Percentiles rank a stretch among this genome's conserved stretches.
Conservation (phyloP, 2,113 vertebrate genomes). For the Myotis lucifugus region DNA sequence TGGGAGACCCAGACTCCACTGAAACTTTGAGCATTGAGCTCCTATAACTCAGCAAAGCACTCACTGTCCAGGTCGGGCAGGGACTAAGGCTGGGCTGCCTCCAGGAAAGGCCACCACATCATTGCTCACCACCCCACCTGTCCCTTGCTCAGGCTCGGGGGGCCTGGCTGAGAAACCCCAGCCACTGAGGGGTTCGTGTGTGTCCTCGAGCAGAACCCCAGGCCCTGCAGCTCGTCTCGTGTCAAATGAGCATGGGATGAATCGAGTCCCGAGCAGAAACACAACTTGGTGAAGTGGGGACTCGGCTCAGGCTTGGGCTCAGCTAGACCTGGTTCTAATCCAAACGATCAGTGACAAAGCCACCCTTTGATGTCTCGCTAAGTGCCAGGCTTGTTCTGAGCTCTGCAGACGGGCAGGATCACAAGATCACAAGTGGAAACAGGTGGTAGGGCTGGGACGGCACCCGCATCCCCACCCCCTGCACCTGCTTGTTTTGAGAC, state of each 20-base stretch:
- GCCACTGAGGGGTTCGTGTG: accelerated
- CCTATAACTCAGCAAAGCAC: neutral
- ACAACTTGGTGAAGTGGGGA: neutral
- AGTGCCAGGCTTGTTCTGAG: neutral
- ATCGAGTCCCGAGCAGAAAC: neutral
- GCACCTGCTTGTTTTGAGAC: neutral
- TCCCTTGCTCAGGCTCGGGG: neutral
- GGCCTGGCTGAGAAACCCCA: neutral
- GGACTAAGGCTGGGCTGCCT: neutral
- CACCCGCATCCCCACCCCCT: neutral
- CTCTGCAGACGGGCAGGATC: neutral
- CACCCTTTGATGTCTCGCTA: neutral
- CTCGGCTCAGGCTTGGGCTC: neutral
- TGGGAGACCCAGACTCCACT: neutral
- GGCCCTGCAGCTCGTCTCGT: accelerated
- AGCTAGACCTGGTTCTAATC: neutral
- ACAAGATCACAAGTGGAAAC: neutral
- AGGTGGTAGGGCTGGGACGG: neutral
- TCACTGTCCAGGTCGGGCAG: accelerated
- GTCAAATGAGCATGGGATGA: neutral
- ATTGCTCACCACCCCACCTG: neutral
- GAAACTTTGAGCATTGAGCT: neutral
- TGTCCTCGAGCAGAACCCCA: too few relatives aligned
- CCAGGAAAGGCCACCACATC: too few relatives aligned
- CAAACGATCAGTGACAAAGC: accelerated